Base-by-base conservation (phyloP, 2,797 vertebrate genomes). In the Macroramphosus scolopax region DNA sequence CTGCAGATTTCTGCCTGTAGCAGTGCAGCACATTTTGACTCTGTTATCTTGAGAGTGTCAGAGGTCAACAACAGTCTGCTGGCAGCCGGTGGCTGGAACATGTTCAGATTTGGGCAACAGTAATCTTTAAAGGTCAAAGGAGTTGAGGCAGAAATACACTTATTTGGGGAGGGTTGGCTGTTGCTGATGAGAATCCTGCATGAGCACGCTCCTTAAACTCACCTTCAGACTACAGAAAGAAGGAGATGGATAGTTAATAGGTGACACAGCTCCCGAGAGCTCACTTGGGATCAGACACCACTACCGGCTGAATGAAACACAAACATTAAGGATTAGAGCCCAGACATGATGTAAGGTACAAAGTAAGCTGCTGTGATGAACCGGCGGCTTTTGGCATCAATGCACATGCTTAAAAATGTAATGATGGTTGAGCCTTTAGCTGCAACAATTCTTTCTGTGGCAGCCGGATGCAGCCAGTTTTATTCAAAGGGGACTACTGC, bases 41-140 rank as follows among this genome's bases (percentile, higher is more conserved):
- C 18, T 62, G 54, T 58, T 62, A 50, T 75, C 42, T 44, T 41
- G 10, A 25, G 46, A 59, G 45, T 36, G 65, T 61, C 40, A 66
- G 35, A 70, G 68, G 77, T 82, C 71, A 78, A 13, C 10, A 26
- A 45, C 48, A n/a, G n/a, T n/a, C 35, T 76, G 16, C 47, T 52
- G 46, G 62, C 55, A 74, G 40, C 11, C 15, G 30, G 22, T 32
- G 20, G 49, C 35, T 52, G 20, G 31, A 64, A 14, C 20, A 41
- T 65, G 34, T 42, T 59, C 8, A 36, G 34, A 55, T 62, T 8
- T 29, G 14, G 11, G 39, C 6, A 41, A 29, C 1, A n/a, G 9
- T 16, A 34, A 14, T 50, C 13, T 65, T 39, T 13, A 41, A 55
- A 56, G 40, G 11, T 13, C 17, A 33, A 11, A 2, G 18, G 10